Evolutionary conservation across 1,140 invertebrate genomes (phyloP), one percentile per base, ranked within the genome.

Genomic region (Lepeophtheirus salmonis): DNA sequence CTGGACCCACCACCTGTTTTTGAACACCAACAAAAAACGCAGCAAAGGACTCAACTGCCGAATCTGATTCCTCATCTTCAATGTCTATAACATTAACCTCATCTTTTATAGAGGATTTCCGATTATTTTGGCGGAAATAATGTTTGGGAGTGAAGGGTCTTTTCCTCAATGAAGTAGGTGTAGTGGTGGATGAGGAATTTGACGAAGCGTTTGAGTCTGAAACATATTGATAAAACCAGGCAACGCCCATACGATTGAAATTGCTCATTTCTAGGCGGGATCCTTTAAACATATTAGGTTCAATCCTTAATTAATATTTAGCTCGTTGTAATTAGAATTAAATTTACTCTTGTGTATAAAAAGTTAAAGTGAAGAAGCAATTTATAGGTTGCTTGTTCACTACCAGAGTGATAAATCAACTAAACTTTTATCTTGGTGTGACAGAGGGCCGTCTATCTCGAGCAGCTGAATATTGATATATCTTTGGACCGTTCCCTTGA

Each of bases 181-280:
- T 10, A 41, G 30, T 10, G 30, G n/a, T n/a, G 6, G 6, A 6
- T n/a, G 30, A n/a, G n/a, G n/a, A 41, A 10, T 41, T n/a, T n/a
- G n/a, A 41, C n/a, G 30, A 41, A 10, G 30, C 6, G 6, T 6
- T 41, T n/a, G 62, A 62, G 30, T 62, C 13, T 16, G 62, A 25
- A 14, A 54, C 49, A 25, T 62, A 62, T 23, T 49, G 22, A 30
- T 63, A 57, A 18, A 62, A 63, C 22, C 22, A 63, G 54, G 54
- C 20, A 63, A 49, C n/a, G 51, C 57, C 56, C 17, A 18, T 51
- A 61, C 48, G 17, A n/a, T 18, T 13, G 20, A 49, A 12, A 56
- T 41, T 61, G 20, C 17, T 30, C 22, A 51, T n/a, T n/a, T 10
- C 51, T 10, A n/a, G 2, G 2, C 16, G 23, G 17, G 53, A 30